Percentiles rank a stretch among this genome's conserved stretches.
These are phyloP conservation scores for Atractosteus spatula DNA, from an alignment of 2,113 vertebrate genomes.

Conservation along the genomic window DNA sequence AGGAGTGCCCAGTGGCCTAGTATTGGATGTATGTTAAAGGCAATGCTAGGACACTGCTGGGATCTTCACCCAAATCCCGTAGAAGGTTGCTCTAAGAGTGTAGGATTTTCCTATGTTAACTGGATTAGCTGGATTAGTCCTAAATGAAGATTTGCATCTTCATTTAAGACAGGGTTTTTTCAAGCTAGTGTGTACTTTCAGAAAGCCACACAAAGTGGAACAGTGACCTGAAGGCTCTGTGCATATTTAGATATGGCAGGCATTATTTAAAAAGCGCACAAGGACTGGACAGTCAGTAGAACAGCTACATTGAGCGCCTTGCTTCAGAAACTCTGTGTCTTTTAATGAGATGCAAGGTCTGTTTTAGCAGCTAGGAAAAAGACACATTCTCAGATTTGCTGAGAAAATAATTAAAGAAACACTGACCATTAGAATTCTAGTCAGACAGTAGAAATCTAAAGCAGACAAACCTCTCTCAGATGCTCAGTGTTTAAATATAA, in stretches of 20 bases:
- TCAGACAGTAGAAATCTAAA: too few relatives aligned
- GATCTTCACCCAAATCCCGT: background rate
- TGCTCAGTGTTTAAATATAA: too few relatives aligned
- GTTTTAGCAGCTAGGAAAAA: too few relatives aligned
- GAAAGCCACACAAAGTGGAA: background rate
- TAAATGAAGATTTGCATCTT: constrained; percentile 9
- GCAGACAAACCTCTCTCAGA: too few relatives aligned
- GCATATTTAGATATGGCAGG: background rate
- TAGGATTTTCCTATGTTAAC: constrained; percentile 17
- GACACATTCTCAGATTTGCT: too few relatives aligned
- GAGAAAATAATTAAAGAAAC: background rate
- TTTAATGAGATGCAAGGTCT: too few relatives aligned
- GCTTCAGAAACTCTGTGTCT: too few relatives aligned
- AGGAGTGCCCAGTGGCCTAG: background rate
- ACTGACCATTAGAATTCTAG: background rate
- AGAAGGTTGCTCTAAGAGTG: background rate
- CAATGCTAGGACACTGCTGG: background rate
- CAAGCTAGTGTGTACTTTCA: background rate
- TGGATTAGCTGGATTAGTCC: constrained; percentile 8
- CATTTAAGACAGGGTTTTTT: background rate
- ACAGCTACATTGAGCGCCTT: background rate
- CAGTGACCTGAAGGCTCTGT: too few relatives aligned
- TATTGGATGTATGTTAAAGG: background rate
- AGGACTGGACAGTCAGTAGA: background rate
- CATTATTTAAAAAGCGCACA: background rate